Percentiles rank a stretch among this genome's conserved stretches.
Evolutionary conservation across 2,113 vertebrate species (phyloP).

Genomic region (Cavia porcellus): DNA sequence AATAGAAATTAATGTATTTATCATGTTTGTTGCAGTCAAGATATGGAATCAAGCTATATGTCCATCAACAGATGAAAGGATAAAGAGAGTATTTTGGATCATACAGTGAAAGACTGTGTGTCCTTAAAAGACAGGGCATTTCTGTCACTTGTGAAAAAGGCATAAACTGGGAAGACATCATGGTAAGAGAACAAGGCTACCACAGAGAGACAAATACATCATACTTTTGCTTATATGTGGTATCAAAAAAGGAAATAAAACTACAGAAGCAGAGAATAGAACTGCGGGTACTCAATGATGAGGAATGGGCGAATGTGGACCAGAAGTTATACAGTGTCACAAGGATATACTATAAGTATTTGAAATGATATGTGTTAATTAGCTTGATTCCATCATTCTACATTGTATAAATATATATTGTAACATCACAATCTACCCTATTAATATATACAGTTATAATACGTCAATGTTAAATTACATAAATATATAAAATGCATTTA

Average conservation of each 20-base stretch:
- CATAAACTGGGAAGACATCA: background rate
- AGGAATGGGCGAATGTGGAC: background rate
- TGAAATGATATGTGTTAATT: background rate
- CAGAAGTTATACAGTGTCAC: background rate
- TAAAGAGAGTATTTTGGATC: background rate
- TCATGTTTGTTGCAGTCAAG: background rate
- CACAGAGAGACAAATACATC: background rate
- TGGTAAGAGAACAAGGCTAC: background rate
- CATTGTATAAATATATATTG: background rate
- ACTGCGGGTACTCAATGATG: background rate
- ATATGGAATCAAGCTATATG: background rate
- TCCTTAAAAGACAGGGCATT: background rate
- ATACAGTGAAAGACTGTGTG: background rate
- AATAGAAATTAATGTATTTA: background rate
- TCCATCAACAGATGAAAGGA: background rate
- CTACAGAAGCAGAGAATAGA: background rate
- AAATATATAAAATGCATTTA: background rate
- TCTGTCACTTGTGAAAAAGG: background rate
- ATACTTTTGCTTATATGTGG: background rate
- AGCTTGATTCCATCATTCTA: background rate
- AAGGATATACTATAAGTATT: background rate
- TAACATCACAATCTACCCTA: background rate
- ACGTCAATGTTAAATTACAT: background rate
- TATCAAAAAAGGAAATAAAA: background rate
- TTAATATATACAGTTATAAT: background rate